Percentiles rank a stretch among this genome's conserved stretches.
Conservation (phyloP, 2,113 vertebrate species). For the Larimichthys crocea region DNA sequence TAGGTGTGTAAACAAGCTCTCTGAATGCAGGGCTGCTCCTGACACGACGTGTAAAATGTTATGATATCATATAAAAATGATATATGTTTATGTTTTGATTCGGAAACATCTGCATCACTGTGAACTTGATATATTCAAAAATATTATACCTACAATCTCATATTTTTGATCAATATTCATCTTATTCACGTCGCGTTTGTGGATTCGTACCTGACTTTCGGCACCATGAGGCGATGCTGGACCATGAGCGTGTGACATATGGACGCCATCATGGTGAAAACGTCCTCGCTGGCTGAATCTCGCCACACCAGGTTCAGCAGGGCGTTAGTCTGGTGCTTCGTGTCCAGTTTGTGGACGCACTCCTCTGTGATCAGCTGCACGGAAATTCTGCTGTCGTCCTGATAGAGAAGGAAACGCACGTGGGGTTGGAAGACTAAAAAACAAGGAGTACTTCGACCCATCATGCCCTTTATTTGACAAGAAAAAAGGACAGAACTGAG, state of each 20-base stretch:
- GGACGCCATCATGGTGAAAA: conserved; percentile 92
- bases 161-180: neutral
- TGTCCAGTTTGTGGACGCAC: conserved; percentile 95
- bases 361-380: conserved; percentile 92
- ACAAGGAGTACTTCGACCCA: too few relatives aligned
- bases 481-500: too few relatives aligned
- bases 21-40: neutral
- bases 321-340: conserved; percentile 95
- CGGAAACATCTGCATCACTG: neutral
- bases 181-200: neutral
- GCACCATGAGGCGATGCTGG: conserved; percentile 98
- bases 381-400: conserved; percentile 92
- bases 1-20: conserved; percentile 49
- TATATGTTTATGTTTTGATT: conserved; percentile 5
- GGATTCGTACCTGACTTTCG: conserved; percentile 92
- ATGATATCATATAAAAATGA: conserved; percentile 33
- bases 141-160: neutral
- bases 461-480: neutral
- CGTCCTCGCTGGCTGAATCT: conserved; percentile 95
- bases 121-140: neutral
- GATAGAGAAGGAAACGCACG: neutral
- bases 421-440: neutral
- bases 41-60: conserved; percentile 28
- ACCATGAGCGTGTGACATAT: conserved; percentile 98
- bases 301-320: conserved; percentile 95